Conservation (phyloP, 2,888 invertebrate species). For the Isoperla grammatica region DNA sequence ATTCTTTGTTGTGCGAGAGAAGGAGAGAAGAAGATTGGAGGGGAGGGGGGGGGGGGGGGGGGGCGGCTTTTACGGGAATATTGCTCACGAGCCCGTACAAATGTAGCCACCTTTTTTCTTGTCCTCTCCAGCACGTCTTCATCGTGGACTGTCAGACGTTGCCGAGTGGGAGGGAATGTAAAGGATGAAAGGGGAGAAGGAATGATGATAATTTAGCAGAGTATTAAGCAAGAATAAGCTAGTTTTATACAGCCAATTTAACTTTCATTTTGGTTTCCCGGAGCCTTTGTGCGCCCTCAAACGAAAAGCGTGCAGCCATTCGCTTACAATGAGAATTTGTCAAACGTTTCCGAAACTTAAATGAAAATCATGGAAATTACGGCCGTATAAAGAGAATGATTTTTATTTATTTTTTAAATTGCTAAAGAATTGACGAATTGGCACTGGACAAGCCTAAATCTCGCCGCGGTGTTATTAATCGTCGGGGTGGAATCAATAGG, state of each 20-base stretch:
- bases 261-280: constrained; percentile 23
- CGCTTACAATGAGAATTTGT: background rate
- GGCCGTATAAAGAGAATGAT: background rate
- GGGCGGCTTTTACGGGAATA: constrained; percentile 6
- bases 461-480: constrained; percentile 7
- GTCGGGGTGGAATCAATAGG: constrained; percentile 18
- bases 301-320: background rate
- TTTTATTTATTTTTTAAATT: background rate
- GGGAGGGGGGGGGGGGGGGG: background rate
- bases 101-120: constrained; percentile 8
- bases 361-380: background rate
- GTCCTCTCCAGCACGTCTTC: background rate
- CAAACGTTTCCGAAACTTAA: background rate
- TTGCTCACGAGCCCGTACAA: constrained; percentile 12
- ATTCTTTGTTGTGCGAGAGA: constrained; percentile 1
- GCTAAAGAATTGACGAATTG: too few species aligned
- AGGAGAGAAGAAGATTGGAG: background rate
- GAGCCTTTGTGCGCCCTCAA: background rate
- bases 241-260: constrained; percentile 22
- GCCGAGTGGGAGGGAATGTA: background rate
- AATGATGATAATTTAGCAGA: constrained; percentile 22
- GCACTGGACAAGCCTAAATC: too few species aligned
- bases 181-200: constrained; percentile 4
- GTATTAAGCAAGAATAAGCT: constrained; percentile 24
- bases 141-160: background rate